Evolutionary conservation across 1,140 invertebrate genomes (phyloP).

Genomic region (Dendroctonus valens): DNA sequence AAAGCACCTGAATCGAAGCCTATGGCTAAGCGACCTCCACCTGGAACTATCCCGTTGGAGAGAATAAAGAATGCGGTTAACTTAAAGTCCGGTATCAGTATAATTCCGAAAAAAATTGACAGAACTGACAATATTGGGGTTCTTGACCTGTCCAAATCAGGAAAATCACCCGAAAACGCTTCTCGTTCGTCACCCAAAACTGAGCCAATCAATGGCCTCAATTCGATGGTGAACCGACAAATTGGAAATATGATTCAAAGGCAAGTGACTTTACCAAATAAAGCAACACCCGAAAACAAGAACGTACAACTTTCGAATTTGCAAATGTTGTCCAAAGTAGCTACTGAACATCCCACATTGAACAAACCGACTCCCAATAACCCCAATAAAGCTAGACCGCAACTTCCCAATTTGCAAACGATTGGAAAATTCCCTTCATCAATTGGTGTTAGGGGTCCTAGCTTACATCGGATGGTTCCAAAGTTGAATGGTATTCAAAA

Average conservation of each 20-base stretch:
- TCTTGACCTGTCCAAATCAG: slow-evolving; percentile 45
- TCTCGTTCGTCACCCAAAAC: slow-evolving; percentile 33
- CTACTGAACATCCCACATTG: slow-evolving; percentile 41
- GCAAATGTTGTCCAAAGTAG: slow-evolving; percentile 50
- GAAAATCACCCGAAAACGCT: slow-evolving; percentile 34
- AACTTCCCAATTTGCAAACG: slow-evolving; percentile 44
- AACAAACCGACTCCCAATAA: slow-evolving; percentile 35
- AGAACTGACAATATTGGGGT: slow-evolving; percentile 42
- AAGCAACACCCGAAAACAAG: slow-evolving; percentile 30
- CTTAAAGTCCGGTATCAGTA: slow-evolving; percentile 46
- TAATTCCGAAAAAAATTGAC: slow-evolving; percentile 44
- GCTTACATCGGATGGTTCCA: slow-evolving; percentile 42
- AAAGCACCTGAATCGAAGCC: slow-evolving; percentile 30
- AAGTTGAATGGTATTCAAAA: slow-evolving; percentile 48
- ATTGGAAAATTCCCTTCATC: slow-evolving; percentile 30
- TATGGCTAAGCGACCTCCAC: slow-evolving; percentile 43
- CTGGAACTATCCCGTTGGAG: slow-evolving; percentile 48
- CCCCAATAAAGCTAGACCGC: slow-evolving; percentile 35
- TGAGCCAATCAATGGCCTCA: slow-evolving; percentile 33
- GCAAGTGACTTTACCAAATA: slow-evolving; percentile 11
- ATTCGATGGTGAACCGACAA: slow-evolving; percentile 31
- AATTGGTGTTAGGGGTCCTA: slow-evolving; percentile 23
- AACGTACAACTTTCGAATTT: slow-evolving; percentile 43
- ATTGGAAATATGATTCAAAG: slow-evolving; percentile 23
- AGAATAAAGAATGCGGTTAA: slow-evolving; percentile 45